A percentile compares a stretch with the other conserved stretches of the same genome.
These are phyloP conservation scores for Cryptocheilus praepositus DNA, from an alignment of 2,888 invertebrate species.

Conservation along the genomic window DNA sequence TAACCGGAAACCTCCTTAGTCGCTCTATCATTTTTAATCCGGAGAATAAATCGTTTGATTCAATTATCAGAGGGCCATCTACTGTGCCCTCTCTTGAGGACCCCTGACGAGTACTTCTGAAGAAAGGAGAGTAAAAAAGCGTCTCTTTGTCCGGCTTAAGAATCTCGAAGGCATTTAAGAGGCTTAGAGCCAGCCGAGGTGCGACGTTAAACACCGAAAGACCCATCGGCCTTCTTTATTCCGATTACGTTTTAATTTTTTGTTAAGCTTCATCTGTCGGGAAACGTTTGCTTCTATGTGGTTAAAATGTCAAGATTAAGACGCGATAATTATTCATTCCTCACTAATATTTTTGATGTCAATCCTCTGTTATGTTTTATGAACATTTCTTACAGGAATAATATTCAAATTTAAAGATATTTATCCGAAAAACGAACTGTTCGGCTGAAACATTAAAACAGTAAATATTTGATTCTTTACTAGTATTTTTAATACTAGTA, in stretches of 20 bases:
- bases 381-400: no score
- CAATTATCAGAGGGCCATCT: slow-evolving; percentile 62
- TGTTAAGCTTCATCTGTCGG: not conserved
- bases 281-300: not conserved
- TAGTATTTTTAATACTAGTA: no score
- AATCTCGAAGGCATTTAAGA: slow-evolving; percentile 71
- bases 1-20: slow-evolving; percentile 67
- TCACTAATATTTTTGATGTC: no score
- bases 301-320: not conserved
- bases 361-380: no score
- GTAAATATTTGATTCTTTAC: no score
- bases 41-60: slow-evolving; percentile 74
- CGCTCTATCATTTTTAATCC: slow-evolving; percentile 72
- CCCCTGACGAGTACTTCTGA: slow-evolving; percentile 12
- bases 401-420: no score
- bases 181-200: slow-evolving; percentile 66
- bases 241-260: slow-evolving; percentile 17
- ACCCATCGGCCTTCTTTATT: slow-evolving; percentile 29
- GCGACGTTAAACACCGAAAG: slow-evolving; percentile 54
- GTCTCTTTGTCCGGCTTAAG: slow-evolving; percentile 72
- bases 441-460: no score
- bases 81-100: slow-evolving; percentile 37
- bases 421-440: no score
- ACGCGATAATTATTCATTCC: no score
- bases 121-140: slow-evolving; percentile 56